A percentile compares a stretch with the other conserved stretches of the same genome.
Conservation (phyloP, 2,113 vertebrate species). For the Zosterops pallidus region DNA sequence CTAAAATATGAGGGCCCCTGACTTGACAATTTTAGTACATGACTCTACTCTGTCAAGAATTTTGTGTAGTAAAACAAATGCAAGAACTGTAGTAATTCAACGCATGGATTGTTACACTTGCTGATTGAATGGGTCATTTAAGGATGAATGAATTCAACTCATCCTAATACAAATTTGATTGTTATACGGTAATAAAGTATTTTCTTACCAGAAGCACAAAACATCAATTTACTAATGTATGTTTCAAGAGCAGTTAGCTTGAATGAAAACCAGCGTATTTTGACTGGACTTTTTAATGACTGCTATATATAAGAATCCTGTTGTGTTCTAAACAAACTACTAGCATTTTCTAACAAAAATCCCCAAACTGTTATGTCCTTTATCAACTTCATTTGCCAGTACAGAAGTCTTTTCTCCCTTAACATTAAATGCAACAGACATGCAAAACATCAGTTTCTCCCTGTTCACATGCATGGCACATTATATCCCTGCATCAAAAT, state of each 20-base stretch:
- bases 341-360: background rate
- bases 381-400: background rate
- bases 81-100: background rate
- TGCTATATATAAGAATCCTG: background rate
- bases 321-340: background rate
- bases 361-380: background rate
- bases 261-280: background rate
- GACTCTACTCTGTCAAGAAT: background rate
- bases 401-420: background rate
- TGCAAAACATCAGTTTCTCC: background rate
- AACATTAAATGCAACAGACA: background rate
- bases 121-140: background rate
- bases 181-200: background rate
- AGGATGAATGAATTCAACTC: background rate
- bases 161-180: background rate
- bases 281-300: background rate
- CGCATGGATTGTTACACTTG: background rate
- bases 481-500: background rate
- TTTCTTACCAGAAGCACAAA: background rate
- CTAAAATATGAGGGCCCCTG: background rate
- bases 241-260: background rate
- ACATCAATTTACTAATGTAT: background rate
- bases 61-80: background rate
- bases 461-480: background rate
- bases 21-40: background rate